Base-by-base conservation (phyloP, 2,113 vertebrate species). In the Mastomys coucha region DNA sequence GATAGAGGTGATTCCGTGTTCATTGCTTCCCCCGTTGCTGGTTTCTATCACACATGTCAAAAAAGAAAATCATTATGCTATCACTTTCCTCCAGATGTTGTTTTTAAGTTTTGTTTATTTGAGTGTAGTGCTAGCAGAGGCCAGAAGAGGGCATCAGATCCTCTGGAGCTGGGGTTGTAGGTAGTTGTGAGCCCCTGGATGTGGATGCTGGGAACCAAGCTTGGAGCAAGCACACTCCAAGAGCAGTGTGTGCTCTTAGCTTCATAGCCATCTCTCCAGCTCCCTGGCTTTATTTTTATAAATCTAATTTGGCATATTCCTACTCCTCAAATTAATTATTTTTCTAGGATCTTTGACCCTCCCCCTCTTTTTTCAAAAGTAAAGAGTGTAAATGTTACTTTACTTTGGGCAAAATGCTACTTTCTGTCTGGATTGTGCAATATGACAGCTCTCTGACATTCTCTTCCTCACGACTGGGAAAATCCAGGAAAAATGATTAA, bases 401-500 rank as follows among this genome's bases (percentile, higher is more conserved):
- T 20, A 75, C 39, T 24, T 39, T 39, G 7, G 19, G 72, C 72
- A 75, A 75, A 42, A 75, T 75, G 95, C 91, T 94, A 31, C 70
- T 96, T 85, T 92, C 39, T 88, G 70, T 88, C n/a, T 75, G 72
- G n/a, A 75, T 42, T 97, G 88, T 95, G 81, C 85, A 75, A 5
- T 76, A 90, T 81, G 93, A 88, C 49, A 88, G 42, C 67, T 95
- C 80, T 96, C 88, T 95, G 89, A 91, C 89, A 92, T 77, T 94
- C 89, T 93, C 82, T 85, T 96, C 94, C 45, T 88, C 63, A 39
- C 67, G 82, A 93, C 69, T 87, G 88, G 84, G 96, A 97, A 97
- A 96, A 95, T 96, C 88, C 86, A 97, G 89, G 93, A 90, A 89
- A 93, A 97, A 82, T 86, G 81, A 94, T 76, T 96, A 95, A 92